Evolutionary conservation across 35 echinoderm and acorn worm genomes (phyloP).

Genomic region (Heliocidaris tuberculata): DNA sequence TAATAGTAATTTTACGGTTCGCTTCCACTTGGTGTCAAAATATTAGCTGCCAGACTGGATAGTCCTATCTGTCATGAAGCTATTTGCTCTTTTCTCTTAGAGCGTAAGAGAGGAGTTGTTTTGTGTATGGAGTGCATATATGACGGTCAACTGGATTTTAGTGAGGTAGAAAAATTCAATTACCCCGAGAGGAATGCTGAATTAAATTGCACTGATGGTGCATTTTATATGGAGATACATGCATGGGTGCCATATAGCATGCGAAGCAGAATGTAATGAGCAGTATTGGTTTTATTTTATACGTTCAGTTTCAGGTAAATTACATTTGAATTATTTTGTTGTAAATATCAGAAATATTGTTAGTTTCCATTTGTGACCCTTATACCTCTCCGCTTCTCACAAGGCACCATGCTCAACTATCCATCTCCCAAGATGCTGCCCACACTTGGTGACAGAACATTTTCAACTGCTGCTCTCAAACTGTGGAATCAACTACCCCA

Average conservation of each 20-base stretch:
- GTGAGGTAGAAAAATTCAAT: not conserved
- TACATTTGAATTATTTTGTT: no score
- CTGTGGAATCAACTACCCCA: no score
- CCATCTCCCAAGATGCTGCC: no score
- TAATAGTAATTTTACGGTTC: constrained; percentile 38
- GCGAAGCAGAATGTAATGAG: not conserved
- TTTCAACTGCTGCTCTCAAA: no score
- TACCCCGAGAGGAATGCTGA: not conserved
- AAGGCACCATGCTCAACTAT: no score
- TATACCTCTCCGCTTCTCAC: no score
- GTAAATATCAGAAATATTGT: not conserved
- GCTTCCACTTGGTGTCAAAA: constrained; percentile 6
- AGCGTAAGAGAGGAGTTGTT: not conserved
- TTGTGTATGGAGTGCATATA: not conserved
- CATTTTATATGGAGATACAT: not conserved
- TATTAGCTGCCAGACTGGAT: constrained; percentile 12
- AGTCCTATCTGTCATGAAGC: not conserved
- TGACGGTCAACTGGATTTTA: not conserved
- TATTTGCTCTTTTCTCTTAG: not conserved
- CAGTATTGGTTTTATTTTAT: no score
- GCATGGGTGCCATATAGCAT: not conserved
- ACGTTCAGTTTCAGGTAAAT: no score
- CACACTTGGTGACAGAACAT: no score
- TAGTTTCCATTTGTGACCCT: not conserved
- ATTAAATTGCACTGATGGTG: not conserved